Percentiles rank a stretch among this genome's conserved stretches.
phyloP scores from a whole-genome alignment of 2,888 invertebrate species.

The Mythimna pallens region DNA sequence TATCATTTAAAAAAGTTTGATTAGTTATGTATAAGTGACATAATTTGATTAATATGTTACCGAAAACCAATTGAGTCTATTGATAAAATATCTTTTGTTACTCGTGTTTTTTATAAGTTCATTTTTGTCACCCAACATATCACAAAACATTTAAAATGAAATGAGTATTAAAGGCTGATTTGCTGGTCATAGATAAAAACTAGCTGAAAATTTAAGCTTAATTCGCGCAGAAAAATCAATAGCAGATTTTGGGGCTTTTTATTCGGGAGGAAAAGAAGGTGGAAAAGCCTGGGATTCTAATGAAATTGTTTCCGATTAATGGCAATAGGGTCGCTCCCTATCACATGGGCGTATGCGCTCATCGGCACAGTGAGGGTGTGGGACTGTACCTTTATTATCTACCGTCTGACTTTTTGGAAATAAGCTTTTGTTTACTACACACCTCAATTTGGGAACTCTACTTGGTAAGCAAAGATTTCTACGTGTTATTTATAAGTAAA shows the following conservation, averaged over 20 bases:
- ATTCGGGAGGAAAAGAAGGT: not conserved
- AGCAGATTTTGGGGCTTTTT: not conserved
- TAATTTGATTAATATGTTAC: not conserved
- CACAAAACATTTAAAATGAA: not conserved
- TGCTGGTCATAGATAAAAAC: not conserved
- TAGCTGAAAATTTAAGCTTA: not conserved
- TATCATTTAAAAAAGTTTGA: too few species aligned
- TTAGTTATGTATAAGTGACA: not conserved
- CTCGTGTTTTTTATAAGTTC: too few species aligned
- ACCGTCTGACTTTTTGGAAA: slow-evolving; percentile 14
- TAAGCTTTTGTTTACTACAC: slow-evolving; percentile 25
- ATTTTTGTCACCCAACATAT: not conserved
- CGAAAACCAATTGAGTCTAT: not conserved
- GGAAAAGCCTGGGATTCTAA: slow-evolving; percentile 25
- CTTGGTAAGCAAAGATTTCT: not conserved
- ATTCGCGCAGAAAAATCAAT: not conserved
- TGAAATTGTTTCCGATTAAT: slow-evolving; percentile 48
- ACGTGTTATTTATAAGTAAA: not conserved
- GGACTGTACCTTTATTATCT: slow-evolving; percentile 30
- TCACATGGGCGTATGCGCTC: slow-evolving; percentile 41
- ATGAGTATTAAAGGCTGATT: not conserved
- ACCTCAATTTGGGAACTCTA: slow-evolving; percentile 4
- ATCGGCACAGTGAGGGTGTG: slow-evolving; percentile 33
- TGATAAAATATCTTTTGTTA: not conserved
- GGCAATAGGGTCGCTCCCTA: slow-evolving; percentile 37